Conservation (phyloP, 2,888 invertebrate species). For the Agonum fuliginosum region DNA sequence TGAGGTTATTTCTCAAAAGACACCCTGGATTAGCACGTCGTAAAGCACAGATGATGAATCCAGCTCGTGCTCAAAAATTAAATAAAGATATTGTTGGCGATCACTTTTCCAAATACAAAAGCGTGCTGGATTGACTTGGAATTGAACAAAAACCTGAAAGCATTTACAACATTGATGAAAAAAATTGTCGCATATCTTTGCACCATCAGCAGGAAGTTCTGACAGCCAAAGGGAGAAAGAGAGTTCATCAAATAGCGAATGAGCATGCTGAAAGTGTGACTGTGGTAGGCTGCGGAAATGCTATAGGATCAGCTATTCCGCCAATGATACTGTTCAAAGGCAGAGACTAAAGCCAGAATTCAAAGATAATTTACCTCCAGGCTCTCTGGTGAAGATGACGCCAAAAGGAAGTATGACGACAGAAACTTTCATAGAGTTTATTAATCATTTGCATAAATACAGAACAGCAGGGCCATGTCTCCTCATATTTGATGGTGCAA, state of each 20-base stretch:
- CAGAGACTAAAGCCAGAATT: slow-evolving; percentile 61
- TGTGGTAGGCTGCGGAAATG: slow-evolving; percentile 59
- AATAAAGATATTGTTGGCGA: no score
- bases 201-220: neutral
- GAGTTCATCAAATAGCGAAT: slow-evolving; percentile 53
- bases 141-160: no score
- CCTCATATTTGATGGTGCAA: slow-evolving; percentile 63
- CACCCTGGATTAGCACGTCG: no score
- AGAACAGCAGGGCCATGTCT: slow-evolving; percentile 61
- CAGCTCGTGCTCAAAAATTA: no score
- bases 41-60: no score
- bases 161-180: no score
- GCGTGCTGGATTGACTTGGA: no score
- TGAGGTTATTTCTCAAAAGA: no score
- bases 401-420: slow-evolving; percentile 64
- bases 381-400: slow-evolving; percentile 63
- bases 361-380: slow-evolving; percentile 62
- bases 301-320: slow-evolving; percentile 56
- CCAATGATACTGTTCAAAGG: slow-evolving; percentile 60
- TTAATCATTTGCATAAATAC: slow-evolving; percentile 62
- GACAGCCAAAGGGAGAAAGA: slow-evolving; percentile 48
- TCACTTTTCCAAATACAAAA: no score
- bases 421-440: slow-evolving; percentile 62
- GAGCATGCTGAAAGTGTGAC: slow-evolving; percentile 61
- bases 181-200: no score